Percentiles rank a stretch among this genome's conserved stretches.
Evolutionary conservation across 2,113 vertebrate genomes (phyloP).

Genomic region (Trogon surrucura): DNA sequence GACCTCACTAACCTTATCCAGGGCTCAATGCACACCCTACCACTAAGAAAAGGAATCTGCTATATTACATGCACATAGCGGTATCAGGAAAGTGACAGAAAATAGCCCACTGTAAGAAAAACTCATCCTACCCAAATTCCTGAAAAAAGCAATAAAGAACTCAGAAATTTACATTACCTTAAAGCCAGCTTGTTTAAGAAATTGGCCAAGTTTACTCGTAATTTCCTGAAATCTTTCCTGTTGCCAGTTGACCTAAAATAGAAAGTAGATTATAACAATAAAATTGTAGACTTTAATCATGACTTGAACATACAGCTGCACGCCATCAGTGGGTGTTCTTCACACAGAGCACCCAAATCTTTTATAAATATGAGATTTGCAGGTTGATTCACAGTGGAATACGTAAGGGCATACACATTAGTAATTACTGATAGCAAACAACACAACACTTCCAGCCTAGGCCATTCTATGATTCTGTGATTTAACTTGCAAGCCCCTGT

Average conservation of each 20-base stretch:
- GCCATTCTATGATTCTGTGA: no score
- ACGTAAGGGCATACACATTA: not conserved
- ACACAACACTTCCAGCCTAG: not conserved
- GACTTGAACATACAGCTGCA: not conserved
- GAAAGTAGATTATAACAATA: not conserved
- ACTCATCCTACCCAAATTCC: not conserved
- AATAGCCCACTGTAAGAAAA: not conserved
- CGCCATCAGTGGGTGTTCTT: not conserved
- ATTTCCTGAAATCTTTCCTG: conserved; percentile 95
- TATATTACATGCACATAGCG: fast-evolving
- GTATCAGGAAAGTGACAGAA: not conserved
- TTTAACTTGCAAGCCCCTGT: not conserved
- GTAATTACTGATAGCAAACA: not conserved
- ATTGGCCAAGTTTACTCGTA: conserved; percentile 90
- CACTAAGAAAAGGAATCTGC: not conserved
- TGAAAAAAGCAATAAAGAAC: not conserved
- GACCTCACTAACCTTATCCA: not conserved
- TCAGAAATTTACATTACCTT: conserved; percentile 82
- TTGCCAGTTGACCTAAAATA: conserved; percentile 90
- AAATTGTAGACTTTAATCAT: not conserved
- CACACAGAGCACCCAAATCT: not conserved
- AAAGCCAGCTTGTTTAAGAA: conserved; percentile 98
- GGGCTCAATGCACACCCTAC: not conserved
- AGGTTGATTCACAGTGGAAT: not conserved
- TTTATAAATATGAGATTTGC: not conserved